Evolutionary conservation across 2,888 invertebrate species (phyloP).

Genomic region (Caenorhabditis sp.): DNA sequence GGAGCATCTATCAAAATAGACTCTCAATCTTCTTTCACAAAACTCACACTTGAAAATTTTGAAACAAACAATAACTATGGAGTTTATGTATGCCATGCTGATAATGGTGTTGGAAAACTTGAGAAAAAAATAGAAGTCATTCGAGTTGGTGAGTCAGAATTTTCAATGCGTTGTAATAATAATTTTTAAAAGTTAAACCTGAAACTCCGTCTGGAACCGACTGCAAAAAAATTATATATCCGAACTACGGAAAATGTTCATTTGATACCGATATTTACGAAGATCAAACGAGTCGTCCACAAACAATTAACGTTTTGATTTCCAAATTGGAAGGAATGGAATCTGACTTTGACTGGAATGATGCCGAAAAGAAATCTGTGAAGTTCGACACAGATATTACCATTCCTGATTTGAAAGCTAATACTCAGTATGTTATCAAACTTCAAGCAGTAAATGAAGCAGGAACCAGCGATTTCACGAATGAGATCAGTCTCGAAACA

Average conservation of each 20-base stretch:
- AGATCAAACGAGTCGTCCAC: slow-evolving; percentile 52
- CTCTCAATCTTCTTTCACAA: slow-evolving; percentile 43
- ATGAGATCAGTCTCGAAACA: slow-evolving; percentile 69
- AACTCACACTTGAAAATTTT: slow-evolving; percentile 60
- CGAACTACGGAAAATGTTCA: slow-evolving; percentile 73
- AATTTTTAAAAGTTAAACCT: slow-evolving; percentile 72
- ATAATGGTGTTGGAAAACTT: slow-evolving; percentile 72
- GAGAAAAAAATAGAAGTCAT: slow-evolving; percentile 69
- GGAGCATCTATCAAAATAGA: slow-evolving; percentile 67
- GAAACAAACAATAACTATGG: slow-evolving; percentile 68
- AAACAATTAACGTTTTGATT: slow-evolving; percentile 58
- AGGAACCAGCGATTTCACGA: slow-evolving; percentile 70
- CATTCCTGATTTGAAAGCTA: slow-evolving; percentile 65
- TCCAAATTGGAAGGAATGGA: slow-evolving; percentile 64
- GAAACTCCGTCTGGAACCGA: slow-evolving; percentile 63
- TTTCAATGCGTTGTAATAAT: no score
- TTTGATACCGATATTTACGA: slow-evolving; percentile 59
- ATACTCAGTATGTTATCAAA: slow-evolving; percentile 71
- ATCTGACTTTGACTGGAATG: slow-evolving; percentile 65
- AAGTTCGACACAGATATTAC: slow-evolving; percentile 60
- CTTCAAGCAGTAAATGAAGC: slow-evolving; percentile 73
- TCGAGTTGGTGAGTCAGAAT: slow-evolving; percentile 67
- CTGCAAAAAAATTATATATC: slow-evolving; percentile 71
- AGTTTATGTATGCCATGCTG: slow-evolving; percentile 71
- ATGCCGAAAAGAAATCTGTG: slow-evolving; percentile 38